Evolutionary conservation across 1,140 invertebrate genomes (phyloP), one percentile per base, ranked within the genome.

Genomic region (Diuraphis noxia): DNA sequence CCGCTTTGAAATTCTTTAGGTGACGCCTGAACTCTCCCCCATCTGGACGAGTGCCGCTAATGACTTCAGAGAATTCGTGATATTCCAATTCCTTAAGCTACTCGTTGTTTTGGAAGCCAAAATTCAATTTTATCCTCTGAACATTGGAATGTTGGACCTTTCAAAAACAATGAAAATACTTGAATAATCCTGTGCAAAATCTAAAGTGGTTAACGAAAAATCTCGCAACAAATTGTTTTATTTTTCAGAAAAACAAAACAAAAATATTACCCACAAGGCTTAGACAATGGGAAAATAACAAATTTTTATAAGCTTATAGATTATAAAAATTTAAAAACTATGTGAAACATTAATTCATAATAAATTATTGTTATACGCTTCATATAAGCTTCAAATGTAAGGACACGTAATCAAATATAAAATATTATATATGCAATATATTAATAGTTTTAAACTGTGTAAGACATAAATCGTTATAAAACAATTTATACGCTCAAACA

Each of bases 31-130:
- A 72, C n/a, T 72, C n/a, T 0, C n/a, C 46, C 46, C 21, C 34
- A 7, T 52, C 46, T 52, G 34, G 34, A 38, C n/a, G 23, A 52
- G 46, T 86, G 23, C n/a, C 41, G 43, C 34, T 86, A 86, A 86
- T 86, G 85, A 86, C 85, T 36, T 52, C 46, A 19, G 34, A 52
- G 85, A 52, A 86, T 52, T 86, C 23, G 46, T 52, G 34, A 52
- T 86, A 86, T 86, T 86, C 46, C 85, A 49, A 86, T 86, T 86
- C 85, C 85, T 49, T 52, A 30, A 52, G 85, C 46, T 86, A 52
- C 46, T 23, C 46, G 23, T 25, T 52, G 43, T 38, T 86, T 86
- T 86, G 85, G 19, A 52, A 25, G n/a, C 85, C 34, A 36, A 86
- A 86, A 86, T 52, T 52, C 85, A 52, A 49, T 52, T 86, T 86